A percentile compares a stretch with the other conserved stretches of the same genome.
Evolutionary conservation across 2,113 vertebrate genomes (phyloP).

Genomic region (Barnardius zonarius): DNA sequence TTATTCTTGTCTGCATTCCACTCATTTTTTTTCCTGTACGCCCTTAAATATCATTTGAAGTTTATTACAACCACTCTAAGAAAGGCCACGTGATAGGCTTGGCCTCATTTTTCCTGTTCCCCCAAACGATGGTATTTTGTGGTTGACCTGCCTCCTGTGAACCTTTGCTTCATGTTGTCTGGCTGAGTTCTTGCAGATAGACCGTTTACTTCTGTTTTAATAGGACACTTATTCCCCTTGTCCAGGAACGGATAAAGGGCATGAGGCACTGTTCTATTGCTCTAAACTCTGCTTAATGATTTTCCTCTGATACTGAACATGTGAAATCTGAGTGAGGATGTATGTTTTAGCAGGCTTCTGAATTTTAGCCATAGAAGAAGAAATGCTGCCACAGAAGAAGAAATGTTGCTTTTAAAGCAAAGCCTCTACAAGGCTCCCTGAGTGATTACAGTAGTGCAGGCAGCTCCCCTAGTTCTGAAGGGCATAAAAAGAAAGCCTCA

Average conservation of each 20-base stretch:
- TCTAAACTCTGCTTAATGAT: background rate
- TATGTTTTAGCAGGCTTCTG: background rate
- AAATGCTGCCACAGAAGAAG: background rate
- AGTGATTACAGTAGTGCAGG: background rate
- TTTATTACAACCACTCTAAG: background rate
- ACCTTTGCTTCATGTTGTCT: background rate
- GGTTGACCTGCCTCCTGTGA: background rate
- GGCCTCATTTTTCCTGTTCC: background rate
- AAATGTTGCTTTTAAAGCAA: background rate
- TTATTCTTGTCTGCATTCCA: conserved; percentile 60
- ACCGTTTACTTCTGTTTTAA: background rate
- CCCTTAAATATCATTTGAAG: conserved; percentile 49
- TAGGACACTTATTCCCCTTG: background rate
- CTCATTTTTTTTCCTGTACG: background rate
- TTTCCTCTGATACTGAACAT: background rate
- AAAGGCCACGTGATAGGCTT: background rate
- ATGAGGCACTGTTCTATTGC: background rate
- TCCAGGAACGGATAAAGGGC: background rate
- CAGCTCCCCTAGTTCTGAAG: background rate
- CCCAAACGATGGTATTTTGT: background rate
- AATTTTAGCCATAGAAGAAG: background rate
- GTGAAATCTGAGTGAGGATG: background rate
- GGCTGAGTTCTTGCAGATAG: background rate
- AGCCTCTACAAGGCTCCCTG: rapidly evolving
- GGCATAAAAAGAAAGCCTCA: background rate